These are phyloP conservation scores for Eunapius fragilis DNA, from an alignment of 37 sponge, comb jelly and placozoan species.

Conservation along the genomic window DNA sequence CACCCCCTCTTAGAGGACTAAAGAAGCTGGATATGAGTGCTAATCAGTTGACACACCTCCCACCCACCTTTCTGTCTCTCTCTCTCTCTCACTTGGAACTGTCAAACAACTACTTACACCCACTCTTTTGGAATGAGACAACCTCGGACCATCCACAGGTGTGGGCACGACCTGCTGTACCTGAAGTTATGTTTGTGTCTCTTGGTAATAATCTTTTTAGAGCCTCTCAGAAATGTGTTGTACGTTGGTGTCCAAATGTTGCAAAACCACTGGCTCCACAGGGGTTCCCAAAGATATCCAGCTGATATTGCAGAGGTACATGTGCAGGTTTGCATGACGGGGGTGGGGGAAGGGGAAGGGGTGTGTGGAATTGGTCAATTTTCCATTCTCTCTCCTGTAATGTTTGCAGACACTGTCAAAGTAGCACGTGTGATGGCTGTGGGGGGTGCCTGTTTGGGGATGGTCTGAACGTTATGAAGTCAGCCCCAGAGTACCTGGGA, in stretches of 20 bases:
- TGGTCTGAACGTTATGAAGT: slow-evolving; percentile 15
- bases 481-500: background rate
- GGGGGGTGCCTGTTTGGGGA: background rate
- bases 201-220: background rate
- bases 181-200: background rate
- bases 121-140: slow-evolving; percentile 80
- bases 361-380: background rate
- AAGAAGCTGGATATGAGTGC: slow-evolving; percentile 68
- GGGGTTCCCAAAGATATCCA: background rate
- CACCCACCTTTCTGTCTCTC: slow-evolving; percentile 45
- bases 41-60: slow-evolving; percentile 79
- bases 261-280: background rate
- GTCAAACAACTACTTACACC: slow-evolving; percentile 79
- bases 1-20: slow-evolving; percentile 31
- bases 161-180: background rate
- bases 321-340: background rate
- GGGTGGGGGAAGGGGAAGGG: too few relatives aligned
- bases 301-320: background rate
- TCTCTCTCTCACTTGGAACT: slow-evolving; percentile 49
- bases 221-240: slow-evolving; percentile 48
- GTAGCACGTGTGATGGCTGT: slow-evolving; percentile 2
- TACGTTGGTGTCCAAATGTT: slow-evolving; percentile 21
- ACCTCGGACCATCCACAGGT: background rate
- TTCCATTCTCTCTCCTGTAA: background rate
- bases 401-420: background rate